Evolutionary conservation across 2,113 vertebrate genomes (phyloP).

Genomic region (Platycercus adscitus): DNA sequence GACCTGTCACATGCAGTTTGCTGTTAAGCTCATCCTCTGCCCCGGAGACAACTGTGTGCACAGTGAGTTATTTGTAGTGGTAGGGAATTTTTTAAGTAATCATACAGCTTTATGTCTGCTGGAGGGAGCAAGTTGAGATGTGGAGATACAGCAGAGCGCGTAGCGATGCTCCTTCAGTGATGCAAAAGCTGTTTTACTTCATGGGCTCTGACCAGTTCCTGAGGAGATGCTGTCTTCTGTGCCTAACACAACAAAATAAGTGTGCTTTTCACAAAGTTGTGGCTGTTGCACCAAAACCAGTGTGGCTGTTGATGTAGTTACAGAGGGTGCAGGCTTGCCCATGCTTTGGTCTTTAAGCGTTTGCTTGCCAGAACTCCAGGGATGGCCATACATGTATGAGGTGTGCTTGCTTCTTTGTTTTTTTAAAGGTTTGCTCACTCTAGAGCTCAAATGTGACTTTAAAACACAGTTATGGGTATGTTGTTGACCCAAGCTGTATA

Average conservation of each 20-base stretch:
- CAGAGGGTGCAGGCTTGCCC: background rate
- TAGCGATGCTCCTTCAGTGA: background rate
- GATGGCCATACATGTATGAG: background rate
- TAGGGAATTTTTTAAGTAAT: background rate
- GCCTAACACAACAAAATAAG: background rate
- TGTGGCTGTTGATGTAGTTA: background rate
- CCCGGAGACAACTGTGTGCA: background rate
- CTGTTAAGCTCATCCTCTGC: background rate
- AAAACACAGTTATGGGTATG: background rate
- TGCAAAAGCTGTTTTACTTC: background rate
- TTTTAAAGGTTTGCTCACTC: background rate
- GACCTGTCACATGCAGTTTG: slow-evolving; percentile 8
- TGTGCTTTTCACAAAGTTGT: background rate
- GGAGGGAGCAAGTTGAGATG: background rate
- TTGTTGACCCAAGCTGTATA: background rate
- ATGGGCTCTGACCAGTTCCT: background rate
- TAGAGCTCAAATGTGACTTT: background rate
- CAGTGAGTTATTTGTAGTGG: background rate
- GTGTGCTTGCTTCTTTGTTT: background rate
- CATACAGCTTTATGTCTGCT: background rate
- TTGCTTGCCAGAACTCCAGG: background rate
- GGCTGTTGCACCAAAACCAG: background rate
- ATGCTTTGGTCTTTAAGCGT: background rate
- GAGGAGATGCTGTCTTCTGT: background rate
- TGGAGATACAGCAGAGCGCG: background rate